Evolutionary conservation across 2,113 vertebrate genomes (phyloP).

Genomic region (Paramormyrops kingsleyae): DNA sequence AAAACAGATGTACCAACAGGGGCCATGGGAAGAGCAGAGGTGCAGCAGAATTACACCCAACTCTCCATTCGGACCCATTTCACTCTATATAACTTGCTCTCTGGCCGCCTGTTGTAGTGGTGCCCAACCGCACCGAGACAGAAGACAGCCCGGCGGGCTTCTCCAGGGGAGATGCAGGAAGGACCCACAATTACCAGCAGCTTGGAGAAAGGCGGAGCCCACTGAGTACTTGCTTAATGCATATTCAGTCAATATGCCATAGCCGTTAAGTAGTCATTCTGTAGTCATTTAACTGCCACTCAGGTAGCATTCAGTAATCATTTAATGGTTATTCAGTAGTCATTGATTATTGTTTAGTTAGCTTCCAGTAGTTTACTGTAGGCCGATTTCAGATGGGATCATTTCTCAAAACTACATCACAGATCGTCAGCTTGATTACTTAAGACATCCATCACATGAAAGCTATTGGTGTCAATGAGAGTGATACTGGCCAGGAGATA

Average conservation of each 20-base stretch:
- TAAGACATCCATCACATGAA: neutral
- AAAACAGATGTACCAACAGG: neutral
- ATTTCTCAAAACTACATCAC: neutral
- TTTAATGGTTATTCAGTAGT: neutral
- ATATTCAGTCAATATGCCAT: neutral
- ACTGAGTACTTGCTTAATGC: neutral
- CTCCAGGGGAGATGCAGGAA: neutral
- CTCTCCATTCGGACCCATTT: neutral
- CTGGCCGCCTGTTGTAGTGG: neutral
- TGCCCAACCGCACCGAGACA: neutral
- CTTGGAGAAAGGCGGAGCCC: neutral
- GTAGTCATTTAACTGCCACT: neutral
- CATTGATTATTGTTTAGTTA: neutral
- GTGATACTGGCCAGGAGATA: neutral
- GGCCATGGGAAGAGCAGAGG: neutral
- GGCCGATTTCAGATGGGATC: neutral
- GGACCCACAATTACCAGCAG: neutral
- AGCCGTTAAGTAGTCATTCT: neutral
- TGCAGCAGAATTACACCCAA: neutral
- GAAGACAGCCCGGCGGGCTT: neutral
- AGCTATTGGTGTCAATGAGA: neutral
- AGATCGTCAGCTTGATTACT: neutral
- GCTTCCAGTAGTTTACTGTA: neutral
- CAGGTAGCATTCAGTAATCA: neutral
- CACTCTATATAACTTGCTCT: neutral